phyloP scores from a whole-genome alignment of 2,888 invertebrate species.

The Plagodis dolabraria region DNA sequence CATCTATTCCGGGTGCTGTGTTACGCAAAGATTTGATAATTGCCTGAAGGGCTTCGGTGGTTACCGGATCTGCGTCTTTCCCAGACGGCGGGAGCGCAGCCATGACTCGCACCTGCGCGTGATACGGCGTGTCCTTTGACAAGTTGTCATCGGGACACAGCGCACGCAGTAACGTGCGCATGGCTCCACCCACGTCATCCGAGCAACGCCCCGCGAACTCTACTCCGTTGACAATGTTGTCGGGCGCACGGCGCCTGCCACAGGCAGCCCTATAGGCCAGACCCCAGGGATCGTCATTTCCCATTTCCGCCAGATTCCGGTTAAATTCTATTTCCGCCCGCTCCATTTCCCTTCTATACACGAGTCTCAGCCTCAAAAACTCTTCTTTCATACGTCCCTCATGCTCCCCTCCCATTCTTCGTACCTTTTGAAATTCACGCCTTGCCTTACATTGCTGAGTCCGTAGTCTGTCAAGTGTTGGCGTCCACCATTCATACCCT shows the following conservation, averaged over 20 bases:
- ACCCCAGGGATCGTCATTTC: slow-evolving; percentile 37
- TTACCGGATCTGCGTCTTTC: too few relatives aligned
- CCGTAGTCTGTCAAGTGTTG: slow-evolving; percentile 10
- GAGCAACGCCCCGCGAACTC: slow-evolving; percentile 18
- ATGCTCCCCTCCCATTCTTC: background rate
- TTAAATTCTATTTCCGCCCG: background rate
- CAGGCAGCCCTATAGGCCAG: slow-evolving; percentile 37
- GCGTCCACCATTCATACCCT: slow-evolving; percentile 27
- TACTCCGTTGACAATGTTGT: slow-evolving; percentile 28
- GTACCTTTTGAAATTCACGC: background rate
- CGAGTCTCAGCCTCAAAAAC: too few relatives aligned
- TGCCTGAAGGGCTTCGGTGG: too few relatives aligned
- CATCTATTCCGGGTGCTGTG: too few relatives aligned
- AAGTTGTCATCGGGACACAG: too few relatives aligned
- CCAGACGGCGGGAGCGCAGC: too few relatives aligned
- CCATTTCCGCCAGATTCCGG: slow-evolving; percentile 6
- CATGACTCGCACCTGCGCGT: too few relatives aligned
- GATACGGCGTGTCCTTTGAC: too few relatives aligned
- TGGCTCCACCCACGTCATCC: slow-evolving; percentile 8
- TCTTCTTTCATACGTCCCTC: too few relatives aligned
- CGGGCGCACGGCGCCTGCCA: slow-evolving; percentile 33
- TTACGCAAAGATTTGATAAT: too few relatives aligned
- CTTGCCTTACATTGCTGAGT: slow-evolving; percentile 9
- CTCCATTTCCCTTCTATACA: background rate
- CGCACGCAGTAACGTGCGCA: background rate